phyloP scores from a whole-genome alignment of 2,888 invertebrate species.

The Orgyia antiqua region DNA sequence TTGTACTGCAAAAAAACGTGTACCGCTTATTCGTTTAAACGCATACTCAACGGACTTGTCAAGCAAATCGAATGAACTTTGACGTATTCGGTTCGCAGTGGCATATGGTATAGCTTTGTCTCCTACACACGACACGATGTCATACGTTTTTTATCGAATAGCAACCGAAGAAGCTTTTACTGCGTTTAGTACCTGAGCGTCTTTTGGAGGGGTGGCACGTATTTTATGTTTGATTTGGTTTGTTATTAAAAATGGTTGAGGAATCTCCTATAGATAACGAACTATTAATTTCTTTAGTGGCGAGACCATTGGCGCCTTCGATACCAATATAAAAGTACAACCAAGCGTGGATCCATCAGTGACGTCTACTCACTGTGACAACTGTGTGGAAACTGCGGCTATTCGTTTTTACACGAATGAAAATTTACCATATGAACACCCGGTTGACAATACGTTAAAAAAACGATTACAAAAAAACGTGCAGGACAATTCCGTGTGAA shows the following conservation, averaged over 20 bases:
- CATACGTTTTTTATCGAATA: neutral
- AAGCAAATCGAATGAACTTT: slow-evolving; percentile 27
- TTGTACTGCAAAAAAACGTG: slow-evolving; percentile 15
- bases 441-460: slow-evolving; percentile 5
- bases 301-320: slow-evolving; percentile 12
- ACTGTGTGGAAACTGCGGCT: slow-evolving; percentile 18
- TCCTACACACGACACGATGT: neutral
- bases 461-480: no score
- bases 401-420: slow-evolving; percentile 19
- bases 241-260: no score
- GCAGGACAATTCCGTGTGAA: no score
- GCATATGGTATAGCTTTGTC: neutral
- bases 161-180: neutral
- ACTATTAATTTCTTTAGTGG: slow-evolving; percentile 16
- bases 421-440: slow-evolving; percentile 12
- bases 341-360: slow-evolving; percentile 16
- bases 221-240: no score
- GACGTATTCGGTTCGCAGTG: slow-evolving; percentile 15
- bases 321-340: slow-evolving; percentile 22
- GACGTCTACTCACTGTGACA: slow-evolving; percentile 20
- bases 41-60: slow-evolving; percentile 16
- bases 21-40: slow-evolving; percentile 10
- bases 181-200: neutral
- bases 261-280: slow-evolving; percentile 17
- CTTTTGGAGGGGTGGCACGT: neutral